Evolutionary conservation across 2,888 invertebrate genomes (phyloP), one percentile per base, ranked within the genome.

Genomic region (Pyrocoelia pectoralis): DNA sequence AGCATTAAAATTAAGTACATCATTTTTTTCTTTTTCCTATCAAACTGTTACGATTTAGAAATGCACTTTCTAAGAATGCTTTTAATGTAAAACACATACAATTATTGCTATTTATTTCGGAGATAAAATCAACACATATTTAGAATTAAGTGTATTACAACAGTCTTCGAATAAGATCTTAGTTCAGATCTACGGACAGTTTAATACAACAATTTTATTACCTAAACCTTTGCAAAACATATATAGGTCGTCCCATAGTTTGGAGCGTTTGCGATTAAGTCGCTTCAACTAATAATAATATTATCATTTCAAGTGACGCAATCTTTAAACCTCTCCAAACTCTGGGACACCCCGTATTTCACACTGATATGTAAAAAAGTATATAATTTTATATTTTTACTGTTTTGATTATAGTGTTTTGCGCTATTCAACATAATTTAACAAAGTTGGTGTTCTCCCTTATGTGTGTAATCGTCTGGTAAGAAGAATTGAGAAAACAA

Each of bases 51-150:
- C 64, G 51, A 54, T 53, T 62, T 52, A 56, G 49, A 58, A 57
- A 62, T 62, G 61, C 64, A 64, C 56, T 52, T 64, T 61, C 55
- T 57, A 65, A 46, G 50, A 61, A 60, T 65, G 69, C 63, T 54
- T n/a, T 63, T 51, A 66, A 65, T 58, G 55, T 68, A 67, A n/a
- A 67, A 69, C 68, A 77, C 77, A 77, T 74, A 74, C 72, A 76
- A 74, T 79, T 79, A 79, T 79, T 79, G 79, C 79, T 79, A 79
- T 78, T 71, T 70, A n/a, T n/a, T n/a, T n/a, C n/a, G 63, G 29
- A 41, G 51, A 63, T 56, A 33, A 65, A 65, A 54, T 19, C 29
- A 65, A 65, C 65, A 61, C 65, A 57, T 65, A 57, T 58, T 65
- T 61, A 60, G 56, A 61, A 65, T 56, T 43, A 60, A 56, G 60